These are phyloP conservation scores for Meta bourneti DNA, from an alignment of 2,888 invertebrate species.

Conservation along the genomic window DNA sequence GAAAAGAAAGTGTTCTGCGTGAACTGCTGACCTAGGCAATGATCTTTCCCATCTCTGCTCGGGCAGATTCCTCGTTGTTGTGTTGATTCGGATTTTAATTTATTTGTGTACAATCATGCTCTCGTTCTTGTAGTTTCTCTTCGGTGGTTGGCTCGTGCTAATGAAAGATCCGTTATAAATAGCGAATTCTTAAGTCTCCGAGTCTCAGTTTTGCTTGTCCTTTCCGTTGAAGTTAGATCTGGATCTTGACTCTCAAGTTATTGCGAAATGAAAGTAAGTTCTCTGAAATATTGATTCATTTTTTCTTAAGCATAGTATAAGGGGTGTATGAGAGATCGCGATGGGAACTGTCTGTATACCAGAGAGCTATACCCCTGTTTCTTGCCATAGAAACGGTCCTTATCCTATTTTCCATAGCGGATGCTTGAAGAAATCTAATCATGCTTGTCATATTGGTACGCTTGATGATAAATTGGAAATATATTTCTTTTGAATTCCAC, in stretches of 20 bases:
- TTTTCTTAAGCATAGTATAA: too few relatives aligned
- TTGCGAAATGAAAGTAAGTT: slow-evolving; percentile 35
- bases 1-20: slow-evolving; percentile 35
- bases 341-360: background rate
- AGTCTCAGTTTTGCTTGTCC: background rate
- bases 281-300: background rate
- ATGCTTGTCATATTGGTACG: too few relatives aligned
- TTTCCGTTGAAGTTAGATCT: background rate
- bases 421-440: too few relatives aligned
- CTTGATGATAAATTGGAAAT: too few relatives aligned
- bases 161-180: slow-evolving; percentile 29
- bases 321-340: background rate
- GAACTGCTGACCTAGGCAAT: slow-evolving; percentile 39
- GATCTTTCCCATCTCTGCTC: slow-evolving; percentile 18
- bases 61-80: slow-evolving; percentile 3
- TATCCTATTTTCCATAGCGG: too few relatives aligned
- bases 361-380: background rate
- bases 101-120: background rate
- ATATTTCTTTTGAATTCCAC: too few relatives aligned
- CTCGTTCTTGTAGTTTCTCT: background rate
- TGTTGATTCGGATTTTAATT: slow-evolving; percentile 25
- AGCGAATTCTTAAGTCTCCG: background rate
- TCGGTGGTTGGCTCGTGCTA: background rate
- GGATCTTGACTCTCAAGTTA: background rate
- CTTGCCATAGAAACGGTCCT: background rate